Evolutionary conservation across 2,888 invertebrate genomes (phyloP).

Genomic region (Bellardia pandia): DNA sequence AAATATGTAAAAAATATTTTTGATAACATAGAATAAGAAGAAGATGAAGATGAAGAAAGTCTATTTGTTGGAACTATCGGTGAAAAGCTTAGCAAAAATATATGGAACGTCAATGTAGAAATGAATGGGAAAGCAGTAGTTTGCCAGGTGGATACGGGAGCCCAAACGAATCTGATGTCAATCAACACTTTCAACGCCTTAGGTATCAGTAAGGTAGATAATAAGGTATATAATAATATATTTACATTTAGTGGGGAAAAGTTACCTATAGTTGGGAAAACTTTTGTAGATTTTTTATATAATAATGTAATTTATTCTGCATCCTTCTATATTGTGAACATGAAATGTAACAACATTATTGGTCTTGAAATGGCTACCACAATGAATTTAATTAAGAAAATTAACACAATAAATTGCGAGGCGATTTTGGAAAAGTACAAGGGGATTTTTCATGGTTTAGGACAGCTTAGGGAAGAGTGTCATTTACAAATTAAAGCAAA

Average conservation of each 20-base stretch:
- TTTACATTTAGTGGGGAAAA: slow-evolving; percentile 50
- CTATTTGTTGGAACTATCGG: no score
- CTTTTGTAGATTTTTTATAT: slow-evolving; percentile 17
- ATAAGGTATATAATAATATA: slow-evolving; percentile 43
- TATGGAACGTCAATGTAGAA: slow-evolving; percentile 22
- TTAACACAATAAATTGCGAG: slow-evolving; percentile 42
- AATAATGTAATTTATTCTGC: slow-evolving; percentile 26
- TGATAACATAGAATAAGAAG: no score
- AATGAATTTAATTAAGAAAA: slow-evolving; percentile 37
- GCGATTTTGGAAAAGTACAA: slow-evolving; percentile 46
- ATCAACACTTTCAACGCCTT: slow-evolving; percentile 27
- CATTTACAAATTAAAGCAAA: slow-evolving; percentile 38
- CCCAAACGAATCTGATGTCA: slow-evolving; percentile 24
- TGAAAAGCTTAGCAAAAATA: neutral
- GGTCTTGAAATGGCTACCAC: slow-evolving; percentile 35
- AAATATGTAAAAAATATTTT: no score
- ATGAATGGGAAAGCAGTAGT: neutral
- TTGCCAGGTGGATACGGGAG: no score
- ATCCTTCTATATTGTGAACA: slow-evolving; percentile 49
- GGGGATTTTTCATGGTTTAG: slow-evolving; percentile 56
- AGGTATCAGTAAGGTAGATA: slow-evolving; percentile 38
- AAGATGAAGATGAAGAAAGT: neutral
- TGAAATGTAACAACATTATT: slow-evolving; percentile 54
- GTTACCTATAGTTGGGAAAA: slow-evolving; percentile 38
- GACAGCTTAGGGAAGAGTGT: slow-evolving; percentile 43